A percentile compares a stretch with the other conserved stretches of the same genome.
phyloP scores from a whole-genome alignment of 2,888 invertebrate species.

The Cosmia pyralina region DNA sequence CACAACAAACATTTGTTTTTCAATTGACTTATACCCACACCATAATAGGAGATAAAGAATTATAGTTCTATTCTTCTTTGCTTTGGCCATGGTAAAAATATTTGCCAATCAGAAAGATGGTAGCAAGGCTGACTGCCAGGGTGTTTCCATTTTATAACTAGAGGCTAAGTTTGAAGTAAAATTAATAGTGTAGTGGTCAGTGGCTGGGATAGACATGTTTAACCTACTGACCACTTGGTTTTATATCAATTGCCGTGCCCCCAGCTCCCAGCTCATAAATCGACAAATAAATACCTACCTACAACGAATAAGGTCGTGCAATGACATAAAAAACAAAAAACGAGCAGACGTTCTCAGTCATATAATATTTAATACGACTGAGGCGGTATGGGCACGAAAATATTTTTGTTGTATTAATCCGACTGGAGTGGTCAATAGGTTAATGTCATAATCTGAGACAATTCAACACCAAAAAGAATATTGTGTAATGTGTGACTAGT shows the following conservation, averaged over 20 bases:
- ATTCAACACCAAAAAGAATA: not conserved
- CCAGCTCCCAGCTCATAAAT: too few species aligned
- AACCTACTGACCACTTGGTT: too few species aligned
- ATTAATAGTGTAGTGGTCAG: not conserved
- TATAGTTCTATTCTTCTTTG: not conserved
- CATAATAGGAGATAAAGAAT: not conserved
- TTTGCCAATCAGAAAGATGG: not conserved
- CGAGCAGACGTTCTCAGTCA: too few species aligned
- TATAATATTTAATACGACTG: too few species aligned
- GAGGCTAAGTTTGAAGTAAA: not conserved
- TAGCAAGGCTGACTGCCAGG: not conserved
- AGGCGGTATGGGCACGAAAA: too few species aligned
- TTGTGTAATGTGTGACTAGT: not conserved
- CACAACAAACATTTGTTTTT: not conserved
- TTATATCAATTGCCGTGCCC: not conserved
- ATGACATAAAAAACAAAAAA: too few species aligned
- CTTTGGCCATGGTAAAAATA: not conserved
- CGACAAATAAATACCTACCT: too few species aligned
- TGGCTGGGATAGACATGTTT: not conserved
- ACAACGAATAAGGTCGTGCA: too few species aligned
- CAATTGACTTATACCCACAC: not conserved
- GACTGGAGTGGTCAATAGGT: too few species aligned
- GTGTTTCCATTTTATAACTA: not conserved
- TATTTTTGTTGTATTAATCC: too few species aligned
- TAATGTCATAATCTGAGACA: not conserved